These are phyloP conservation scores for Callimorpha dominula DNA, from an alignment of 2,888 invertebrate species.

Conservation along the genomic window DNA sequence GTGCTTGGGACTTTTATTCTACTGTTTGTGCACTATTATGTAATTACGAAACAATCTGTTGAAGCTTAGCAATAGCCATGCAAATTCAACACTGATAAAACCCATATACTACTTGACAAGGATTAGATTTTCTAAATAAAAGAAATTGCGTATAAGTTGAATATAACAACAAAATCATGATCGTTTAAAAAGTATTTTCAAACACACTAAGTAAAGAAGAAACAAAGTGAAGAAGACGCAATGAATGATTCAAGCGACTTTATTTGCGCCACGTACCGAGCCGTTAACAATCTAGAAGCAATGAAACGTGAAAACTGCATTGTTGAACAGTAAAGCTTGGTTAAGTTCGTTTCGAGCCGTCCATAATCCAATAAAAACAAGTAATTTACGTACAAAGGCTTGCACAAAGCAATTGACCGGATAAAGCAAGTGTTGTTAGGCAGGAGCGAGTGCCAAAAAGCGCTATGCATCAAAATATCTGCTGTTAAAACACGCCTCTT, in stretches of 20 bases:
- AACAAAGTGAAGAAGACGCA: constrained; percentile 21
- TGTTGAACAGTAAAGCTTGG: constrained; percentile 39
- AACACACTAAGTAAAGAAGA: constrained; percentile 2
- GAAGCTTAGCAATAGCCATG: too few species aligned
- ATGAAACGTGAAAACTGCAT: constrained; percentile 48
- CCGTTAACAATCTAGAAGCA: constrained; percentile 36
- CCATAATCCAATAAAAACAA: constrained; percentile 62
- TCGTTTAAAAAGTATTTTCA: not conserved
- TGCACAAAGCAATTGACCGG: constrained; percentile 69
- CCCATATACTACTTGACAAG: too few species aligned
- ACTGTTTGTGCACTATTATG: too few species aligned
- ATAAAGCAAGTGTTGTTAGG: constrained; percentile 62
- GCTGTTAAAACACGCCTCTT: constrained; percentile 71
- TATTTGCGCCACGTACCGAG: constrained; percentile 23
- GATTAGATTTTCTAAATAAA: not conserved
- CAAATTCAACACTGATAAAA: too few species aligned
- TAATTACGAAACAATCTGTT: too few species aligned
- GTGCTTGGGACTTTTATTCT: too few species aligned
- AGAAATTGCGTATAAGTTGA: too few species aligned
- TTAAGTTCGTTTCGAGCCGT: constrained; percentile 40
- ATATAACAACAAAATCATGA: not conserved
- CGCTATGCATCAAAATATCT: constrained; percentile 68
- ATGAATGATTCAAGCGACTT: constrained; percentile 35
- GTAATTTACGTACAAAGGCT: constrained; percentile 61
- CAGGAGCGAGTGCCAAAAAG: constrained; percentile 51